These are phyloP conservation scores for Eueides isabella DNA, from an alignment of 1,140 invertebrate species.

Conservation along the genomic window DNA sequence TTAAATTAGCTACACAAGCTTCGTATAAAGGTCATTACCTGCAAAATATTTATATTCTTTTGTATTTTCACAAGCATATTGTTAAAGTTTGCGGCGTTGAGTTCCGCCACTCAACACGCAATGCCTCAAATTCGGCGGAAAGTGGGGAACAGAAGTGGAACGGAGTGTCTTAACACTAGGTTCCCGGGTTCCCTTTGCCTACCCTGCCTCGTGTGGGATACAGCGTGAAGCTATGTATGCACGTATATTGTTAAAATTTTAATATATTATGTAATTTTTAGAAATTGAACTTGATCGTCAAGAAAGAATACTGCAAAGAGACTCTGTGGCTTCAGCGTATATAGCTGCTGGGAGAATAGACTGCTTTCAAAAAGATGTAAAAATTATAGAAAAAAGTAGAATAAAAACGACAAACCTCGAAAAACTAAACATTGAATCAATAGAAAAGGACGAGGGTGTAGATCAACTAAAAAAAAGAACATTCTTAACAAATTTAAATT, in stretches of 20 bases:
- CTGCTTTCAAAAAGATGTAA: conserved; percentile 45
- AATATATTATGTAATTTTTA: conserved; percentile 41
- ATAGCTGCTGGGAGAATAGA: conserved; percentile 64
- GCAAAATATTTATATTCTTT: neutral
- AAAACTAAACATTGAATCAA: conserved; percentile 23
- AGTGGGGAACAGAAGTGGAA: too few relatives aligned
- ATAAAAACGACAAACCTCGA: neutral
- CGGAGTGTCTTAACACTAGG: too few relatives aligned
- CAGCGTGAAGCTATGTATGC: too few relatives aligned
- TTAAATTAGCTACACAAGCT: conserved; percentile 63
- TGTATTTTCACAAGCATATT: neutral
- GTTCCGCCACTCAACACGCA: too few relatives aligned
- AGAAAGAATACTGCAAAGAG: conserved; percentile 56
- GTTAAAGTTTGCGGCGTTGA: too few relatives aligned
- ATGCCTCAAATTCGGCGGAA: too few relatives aligned
- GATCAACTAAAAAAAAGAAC: conserved; percentile 49
- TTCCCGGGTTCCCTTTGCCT: too few relatives aligned
- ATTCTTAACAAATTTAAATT: conserved; percentile 58
- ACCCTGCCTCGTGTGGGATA: too few relatives aligned
- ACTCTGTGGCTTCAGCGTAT: conserved; percentile 63
- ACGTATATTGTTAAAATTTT: too few relatives aligned
- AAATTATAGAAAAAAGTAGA: conserved; percentile 1
- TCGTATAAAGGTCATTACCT: conserved; percentile 62
- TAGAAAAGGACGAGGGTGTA: conserved; percentile 35
- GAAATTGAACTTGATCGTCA: conserved; percentile 58